Evolutionary conservation across 2,888 invertebrate species (phyloP), one percentile per base, ranked within the genome.

Genomic region (Eupithecia inturbata): DNA sequence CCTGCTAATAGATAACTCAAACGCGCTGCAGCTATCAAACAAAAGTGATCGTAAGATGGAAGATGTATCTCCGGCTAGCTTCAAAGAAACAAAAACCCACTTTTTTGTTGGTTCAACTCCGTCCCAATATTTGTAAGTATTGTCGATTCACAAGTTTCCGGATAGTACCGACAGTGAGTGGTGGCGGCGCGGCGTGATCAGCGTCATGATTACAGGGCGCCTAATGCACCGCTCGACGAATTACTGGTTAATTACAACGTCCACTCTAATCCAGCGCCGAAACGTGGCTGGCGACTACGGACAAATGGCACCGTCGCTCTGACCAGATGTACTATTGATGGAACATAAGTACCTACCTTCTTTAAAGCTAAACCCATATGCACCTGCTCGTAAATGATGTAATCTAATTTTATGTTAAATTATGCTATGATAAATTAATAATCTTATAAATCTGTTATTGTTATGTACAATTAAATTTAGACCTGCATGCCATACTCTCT

Each of bases 131-230:
- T 71, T 66, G 57, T 69, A 39, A 67, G 62, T 26, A 49, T 49
- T 49, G 70, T 53, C 71, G 69, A 68, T 41, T 41, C 33, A 72
- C 75, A 75, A 41, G 60, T 62, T 72, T 67, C 69, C 69, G 72
- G 72, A 72, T 57, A 67, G 49, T 63, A 63, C 49, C 67, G 68
- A 26, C 49, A 49, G 67, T 68, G 70, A 75, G 75, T 73, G 72
- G 63, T n/a, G 22, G 33, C n/a, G 26, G 67, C 36, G 45, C 63
- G 70, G 67, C 70, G 79, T 86, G 88, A 84, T 85, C 85, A 86
- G 84, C 84, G 74, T 79, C 75, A 73, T 84, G 85, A 89, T 89
- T 88, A 87, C 82, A 87, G 86, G 78, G 82, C 83, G 73, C 79
- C 86, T 89, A 88, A 89, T 88, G 87, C 84, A 87, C 78, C 31